Conservation (phyloP, 2,888 invertebrate genomes). For the Penaeus monodon region DNA sequence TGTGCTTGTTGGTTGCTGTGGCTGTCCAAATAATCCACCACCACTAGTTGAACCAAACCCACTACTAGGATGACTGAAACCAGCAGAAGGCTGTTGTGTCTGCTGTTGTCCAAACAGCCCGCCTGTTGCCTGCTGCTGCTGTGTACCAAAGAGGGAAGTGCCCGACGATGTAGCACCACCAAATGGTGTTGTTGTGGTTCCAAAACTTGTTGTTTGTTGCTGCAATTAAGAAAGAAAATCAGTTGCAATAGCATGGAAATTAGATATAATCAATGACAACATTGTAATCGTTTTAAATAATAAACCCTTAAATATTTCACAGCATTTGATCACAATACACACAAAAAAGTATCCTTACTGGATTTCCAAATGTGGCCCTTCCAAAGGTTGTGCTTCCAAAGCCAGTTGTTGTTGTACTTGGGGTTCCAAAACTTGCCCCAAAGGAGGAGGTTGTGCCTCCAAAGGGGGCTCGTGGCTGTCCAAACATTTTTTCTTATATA, state of each 20-base stretch:
- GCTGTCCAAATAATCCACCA: conserved; percentile 58
- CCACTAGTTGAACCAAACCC: conserved; percentile 53
- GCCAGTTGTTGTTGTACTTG: conserved; percentile 50
- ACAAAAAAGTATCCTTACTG: conserved; percentile 35
- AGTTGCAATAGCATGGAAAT: not conserved
- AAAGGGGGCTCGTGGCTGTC: conserved; percentile 50
- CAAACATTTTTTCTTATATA: conserved; percentile 35
- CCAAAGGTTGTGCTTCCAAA: conserved; percentile 59
- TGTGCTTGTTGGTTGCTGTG: conserved; percentile 36
- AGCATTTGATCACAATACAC: not conserved
- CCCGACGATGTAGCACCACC: conserved; percentile 47
- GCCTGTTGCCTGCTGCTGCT: conserved; percentile 35
- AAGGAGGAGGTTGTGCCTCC: conserved; percentile 48
- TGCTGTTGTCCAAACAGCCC: conserved; percentile 53
- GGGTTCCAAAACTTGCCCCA: conserved; percentile 57
- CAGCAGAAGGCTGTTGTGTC: conserved; percentile 28
- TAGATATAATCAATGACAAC: not conserved
- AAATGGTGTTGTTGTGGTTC: conserved; percentile 46
- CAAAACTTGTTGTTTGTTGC: conserved; percentile 50
- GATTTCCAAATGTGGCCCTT: conserved; percentile 53
- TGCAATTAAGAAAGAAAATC: conserved; percentile 13
- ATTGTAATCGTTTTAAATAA: not conserved
- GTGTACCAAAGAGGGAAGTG: conserved; percentile 55
- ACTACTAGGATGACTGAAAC: conserved; percentile 23
- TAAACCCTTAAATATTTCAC: not conserved